phyloP scores from a whole-genome alignment of 2,888 invertebrate species.

The Tenthredo scrophulariae region DNA sequence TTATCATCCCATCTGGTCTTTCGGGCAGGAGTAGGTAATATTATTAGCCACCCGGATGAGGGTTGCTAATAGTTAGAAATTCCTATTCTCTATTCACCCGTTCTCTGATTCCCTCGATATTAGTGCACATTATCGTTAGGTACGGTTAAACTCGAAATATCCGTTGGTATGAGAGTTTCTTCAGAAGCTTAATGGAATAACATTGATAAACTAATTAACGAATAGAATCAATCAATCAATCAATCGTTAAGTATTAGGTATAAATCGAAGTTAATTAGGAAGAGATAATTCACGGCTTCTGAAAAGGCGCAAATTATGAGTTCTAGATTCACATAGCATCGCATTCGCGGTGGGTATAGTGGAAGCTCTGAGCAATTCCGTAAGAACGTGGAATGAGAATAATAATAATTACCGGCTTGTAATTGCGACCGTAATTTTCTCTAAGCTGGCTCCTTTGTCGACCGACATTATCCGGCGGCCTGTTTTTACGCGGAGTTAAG shows the following conservation, averaged over 20 bases:
- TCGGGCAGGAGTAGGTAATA: constrained; percentile 36
- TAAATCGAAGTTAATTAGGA: neutral
- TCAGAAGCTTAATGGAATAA: neutral
- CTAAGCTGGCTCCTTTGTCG: constrained; percentile 46
- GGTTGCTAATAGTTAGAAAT: constrained; percentile 49
- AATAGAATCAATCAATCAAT: neutral
- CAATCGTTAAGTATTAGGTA: neutral
- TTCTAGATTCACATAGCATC: neutral
- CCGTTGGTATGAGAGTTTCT: neutral
- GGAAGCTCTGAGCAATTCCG: neutral
- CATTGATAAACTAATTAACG: neutral
- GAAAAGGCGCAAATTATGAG: neutral
- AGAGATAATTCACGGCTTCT: neutral
- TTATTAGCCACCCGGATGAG: constrained; percentile 39
- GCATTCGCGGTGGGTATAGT: neutral
- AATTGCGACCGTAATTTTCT: constrained; percentile 47
- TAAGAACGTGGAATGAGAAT: constrained; percentile 40
- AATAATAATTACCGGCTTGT: constrained; percentile 46
- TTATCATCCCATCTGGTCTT: constrained; percentile 51
- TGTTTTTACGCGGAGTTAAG: constrained; percentile 45
- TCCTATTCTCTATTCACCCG: constrained; percentile 10
- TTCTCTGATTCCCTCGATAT: neutral
- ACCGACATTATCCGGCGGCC: constrained; percentile 35
- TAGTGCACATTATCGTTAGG: neutral
- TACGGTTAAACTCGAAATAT: neutral